Evolutionary conservation across 2,888 invertebrate genomes (phyloP).

Genomic region (Tridacna gigas): DNA sequence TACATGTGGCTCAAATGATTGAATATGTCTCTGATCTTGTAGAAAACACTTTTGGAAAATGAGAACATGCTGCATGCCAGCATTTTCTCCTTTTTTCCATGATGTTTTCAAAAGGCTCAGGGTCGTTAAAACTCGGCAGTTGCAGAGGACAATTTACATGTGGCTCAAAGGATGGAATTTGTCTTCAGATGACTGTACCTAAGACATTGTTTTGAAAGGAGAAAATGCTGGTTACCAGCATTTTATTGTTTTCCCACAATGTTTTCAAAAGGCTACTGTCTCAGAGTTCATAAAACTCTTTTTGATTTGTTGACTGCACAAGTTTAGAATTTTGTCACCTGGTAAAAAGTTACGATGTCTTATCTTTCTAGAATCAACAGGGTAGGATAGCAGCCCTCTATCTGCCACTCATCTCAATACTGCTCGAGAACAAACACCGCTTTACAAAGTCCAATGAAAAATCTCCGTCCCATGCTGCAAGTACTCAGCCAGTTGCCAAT

Average conservation of each 20-base stretch:
- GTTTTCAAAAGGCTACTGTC: not conserved
- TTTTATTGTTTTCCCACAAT: not conserved
- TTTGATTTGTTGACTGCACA: not conserved
- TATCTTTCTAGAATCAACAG: conserved; percentile 87
- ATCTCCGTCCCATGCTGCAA: conserved; percentile 44
- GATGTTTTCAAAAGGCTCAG: too few relatives aligned
- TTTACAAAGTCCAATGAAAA: conserved; percentile 84
- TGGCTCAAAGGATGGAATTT: too few relatives aligned
- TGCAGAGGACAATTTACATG: too few relatives aligned
- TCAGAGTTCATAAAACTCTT: not conserved
- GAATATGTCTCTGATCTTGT: too few relatives aligned
- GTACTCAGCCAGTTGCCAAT: conserved; percentile 57
- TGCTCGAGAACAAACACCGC: conserved; percentile 94
- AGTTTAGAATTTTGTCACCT: not conserved
- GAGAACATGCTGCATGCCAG: too few relatives aligned
- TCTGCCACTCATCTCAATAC: conserved; percentile 95
- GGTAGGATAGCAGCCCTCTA: conserved; percentile 95
- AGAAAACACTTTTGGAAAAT: too few relatives aligned
- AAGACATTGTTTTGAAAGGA: not conserved
- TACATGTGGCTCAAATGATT: too few relatives aligned
- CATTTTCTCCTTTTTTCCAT: too few relatives aligned
- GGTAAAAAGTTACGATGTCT: not conserved
- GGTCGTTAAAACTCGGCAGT: too few relatives aligned
- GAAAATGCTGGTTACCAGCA: not conserved
- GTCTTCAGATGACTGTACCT: too few relatives aligned